Evolutionary conservation across 2,888 invertebrate species (phyloP).

Genomic region (Drosophila paracracens): DNA sequence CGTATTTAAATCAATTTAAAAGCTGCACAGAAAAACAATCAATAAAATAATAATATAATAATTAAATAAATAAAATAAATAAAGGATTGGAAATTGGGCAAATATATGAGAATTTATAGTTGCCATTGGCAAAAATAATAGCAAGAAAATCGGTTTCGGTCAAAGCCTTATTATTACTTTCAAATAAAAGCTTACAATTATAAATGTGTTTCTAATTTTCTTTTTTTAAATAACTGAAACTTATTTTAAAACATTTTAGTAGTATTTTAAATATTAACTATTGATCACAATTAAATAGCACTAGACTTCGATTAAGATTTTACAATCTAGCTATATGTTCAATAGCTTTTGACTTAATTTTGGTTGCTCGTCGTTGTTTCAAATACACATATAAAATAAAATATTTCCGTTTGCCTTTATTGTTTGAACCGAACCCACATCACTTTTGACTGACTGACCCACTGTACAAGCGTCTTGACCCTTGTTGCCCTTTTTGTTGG

Average conservation of each 20-base stretch:
- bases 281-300: background rate
- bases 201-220: too few relatives aligned
- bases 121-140: background rate
- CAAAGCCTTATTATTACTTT: background rate
- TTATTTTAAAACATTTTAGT: background rate
- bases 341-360: background rate
- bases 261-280: too few relatives aligned
- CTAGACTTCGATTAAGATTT: background rate
- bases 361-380: background rate
- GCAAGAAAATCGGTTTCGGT: background rate
- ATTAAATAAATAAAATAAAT: background rate
- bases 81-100: background rate
- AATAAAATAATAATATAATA: background rate
- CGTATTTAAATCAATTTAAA: background rate
- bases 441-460: constrained; percentile 9
- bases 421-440: constrained; percentile 1
- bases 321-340: background rate
- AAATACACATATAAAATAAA: background rate
- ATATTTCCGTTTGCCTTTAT: background rate
- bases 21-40: background rate
- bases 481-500: constrained; percentile 41
- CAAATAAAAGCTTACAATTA: background rate
- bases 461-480: constrained; percentile 48
- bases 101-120: background rate
- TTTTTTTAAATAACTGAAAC: background rate